Percentiles rank a stretch among this genome's conserved stretches.
Conservation (phyloP, 2,888 invertebrate species). For the Eristalinus aeneus region DNA sequence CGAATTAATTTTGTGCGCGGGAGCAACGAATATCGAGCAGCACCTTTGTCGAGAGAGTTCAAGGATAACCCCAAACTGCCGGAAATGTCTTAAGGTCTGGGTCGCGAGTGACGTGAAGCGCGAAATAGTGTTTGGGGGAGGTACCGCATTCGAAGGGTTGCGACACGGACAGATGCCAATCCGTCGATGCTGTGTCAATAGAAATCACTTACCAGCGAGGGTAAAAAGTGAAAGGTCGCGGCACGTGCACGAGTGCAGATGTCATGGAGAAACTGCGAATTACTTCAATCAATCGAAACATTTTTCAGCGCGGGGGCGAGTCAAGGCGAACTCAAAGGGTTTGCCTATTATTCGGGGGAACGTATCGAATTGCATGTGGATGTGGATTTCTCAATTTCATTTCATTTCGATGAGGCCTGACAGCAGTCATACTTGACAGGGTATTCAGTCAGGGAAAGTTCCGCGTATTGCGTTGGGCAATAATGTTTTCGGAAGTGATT, state of each 20-base stretch:
- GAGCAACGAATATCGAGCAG: background rate
- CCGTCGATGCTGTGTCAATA: slow-evolving; percentile 1
- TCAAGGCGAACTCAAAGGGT: slow-evolving; percentile 11
- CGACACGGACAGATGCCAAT: slow-evolving; percentile 37
- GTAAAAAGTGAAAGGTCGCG: slow-evolving; percentile 48
- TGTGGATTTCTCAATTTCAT: background rate
- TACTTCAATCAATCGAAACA: slow-evolving; percentile 7
- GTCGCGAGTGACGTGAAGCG: background rate
- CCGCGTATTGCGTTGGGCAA: background rate
- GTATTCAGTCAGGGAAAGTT: background rate
- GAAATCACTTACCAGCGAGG: slow-evolving; percentile 11
- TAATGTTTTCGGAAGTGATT: background rate
- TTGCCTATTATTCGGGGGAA: background rate
- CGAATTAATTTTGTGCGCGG: slow-evolving; percentile 16
- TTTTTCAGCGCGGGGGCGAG: slow-evolving; percentile 24
- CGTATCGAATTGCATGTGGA: background rate
- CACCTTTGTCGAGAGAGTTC: slow-evolving; percentile 21
- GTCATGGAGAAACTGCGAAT: slow-evolving; percentile 9
- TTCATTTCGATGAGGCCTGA: background rate
- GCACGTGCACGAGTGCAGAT: slow-evolving; percentile 45
- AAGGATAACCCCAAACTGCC: slow-evolving; percentile 44
- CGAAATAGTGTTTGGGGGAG: background rate
- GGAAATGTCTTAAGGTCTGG: slow-evolving; percentile 41
- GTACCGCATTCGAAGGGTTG: background rate
- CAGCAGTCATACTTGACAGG: background rate